Percentiles rank a stretch among this genome's conserved stretches.
Conservation (phyloP, 2,113 vertebrate species). For the Tupaia chinensis region DNA sequence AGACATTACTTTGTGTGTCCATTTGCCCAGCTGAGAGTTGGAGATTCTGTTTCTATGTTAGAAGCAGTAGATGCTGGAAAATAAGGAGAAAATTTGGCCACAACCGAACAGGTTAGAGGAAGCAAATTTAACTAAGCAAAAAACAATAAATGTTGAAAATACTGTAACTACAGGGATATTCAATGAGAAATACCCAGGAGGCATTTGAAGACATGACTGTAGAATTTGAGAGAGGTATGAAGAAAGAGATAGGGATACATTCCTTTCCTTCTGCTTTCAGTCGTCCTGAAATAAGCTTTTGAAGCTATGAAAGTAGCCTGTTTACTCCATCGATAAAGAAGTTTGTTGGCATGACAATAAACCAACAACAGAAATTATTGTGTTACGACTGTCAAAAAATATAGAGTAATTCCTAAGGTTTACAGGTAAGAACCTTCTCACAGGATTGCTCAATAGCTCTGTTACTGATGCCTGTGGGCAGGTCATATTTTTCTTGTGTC, state of each 20-base stretch:
- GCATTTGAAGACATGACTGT: neutral
- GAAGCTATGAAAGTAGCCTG: neutral
- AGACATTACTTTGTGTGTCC: neutral
- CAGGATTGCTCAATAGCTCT: neutral
- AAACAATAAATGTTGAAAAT: conserved; percentile 19
- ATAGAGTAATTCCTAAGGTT: conserved; percentile 50
- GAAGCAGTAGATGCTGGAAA: neutral
- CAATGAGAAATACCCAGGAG: neutral
- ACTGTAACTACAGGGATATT: neutral
- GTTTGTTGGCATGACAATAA: conserved; percentile 45
- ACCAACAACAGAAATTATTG: conserved; percentile 51
- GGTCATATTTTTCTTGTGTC: conserved; percentile 24
- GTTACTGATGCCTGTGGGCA: neutral
- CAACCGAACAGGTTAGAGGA: neutral
- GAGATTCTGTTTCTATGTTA: neutral
- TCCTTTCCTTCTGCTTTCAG: neutral
- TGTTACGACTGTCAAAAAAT: conserved; percentile 57
- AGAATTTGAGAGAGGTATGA: neutral
- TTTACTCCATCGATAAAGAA: conserved; percentile 33
- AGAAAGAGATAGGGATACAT: neutral
- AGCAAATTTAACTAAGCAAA: neutral
- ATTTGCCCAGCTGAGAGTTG: neutral
- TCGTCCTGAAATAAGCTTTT: conserved; percentile 17
- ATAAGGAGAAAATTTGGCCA: neutral
- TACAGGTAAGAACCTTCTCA: conserved; percentile 44